Conservation (phyloP, 2,797 vertebrate genomes). For the Cyprinodon diabolis region DNA sequence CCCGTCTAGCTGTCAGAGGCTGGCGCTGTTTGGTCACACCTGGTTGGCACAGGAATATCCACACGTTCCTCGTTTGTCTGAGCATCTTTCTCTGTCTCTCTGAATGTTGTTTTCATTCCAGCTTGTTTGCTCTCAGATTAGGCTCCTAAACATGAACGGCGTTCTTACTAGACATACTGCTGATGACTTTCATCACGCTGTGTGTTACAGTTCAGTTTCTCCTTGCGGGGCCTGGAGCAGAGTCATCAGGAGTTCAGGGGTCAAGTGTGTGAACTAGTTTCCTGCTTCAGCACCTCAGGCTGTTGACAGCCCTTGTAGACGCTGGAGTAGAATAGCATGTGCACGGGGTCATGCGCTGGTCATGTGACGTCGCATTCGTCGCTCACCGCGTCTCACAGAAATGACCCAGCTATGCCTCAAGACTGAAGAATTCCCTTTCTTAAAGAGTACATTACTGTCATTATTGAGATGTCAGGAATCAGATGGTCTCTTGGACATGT, state of each 20-base stretch:
- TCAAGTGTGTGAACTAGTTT: constrained; percentile 71
- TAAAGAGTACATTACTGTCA: constrained; percentile 65
- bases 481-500: constrained; percentile 50
- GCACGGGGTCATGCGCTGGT: constrained; percentile 51
- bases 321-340: constrained; percentile 32
- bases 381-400: constrained; percentile 20
- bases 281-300: constrained; percentile 70
- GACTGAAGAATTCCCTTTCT: constrained; percentile 41
- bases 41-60: constrained; percentile 80
- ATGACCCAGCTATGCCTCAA: constrained; percentile 37
- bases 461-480: constrained; percentile 66
- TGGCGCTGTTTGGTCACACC: constrained; percentile 86
- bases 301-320: constrained; percentile 67
- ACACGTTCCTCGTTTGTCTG: constrained; percentile 44
- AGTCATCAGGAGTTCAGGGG: constrained; percentile 50
- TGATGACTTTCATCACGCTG: constrained; percentile 14
- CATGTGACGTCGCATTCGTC: constrained; percentile 42
- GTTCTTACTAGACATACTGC: not conserved
- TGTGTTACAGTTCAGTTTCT: constrained; percentile 26
- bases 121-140: constrained; percentile 8
- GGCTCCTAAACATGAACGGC: constrained; percentile 11
- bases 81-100: constrained; percentile 10
- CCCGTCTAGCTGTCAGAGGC: constrained; percentile 83
- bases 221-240: constrained; percentile 12
- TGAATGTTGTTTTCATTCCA: constrained; percentile 10